A percentile compares a stretch with the other conserved stretches of the same genome.
Conservation (phyloP, 2,888 invertebrate species). For the Agrotis clavis region DNA sequence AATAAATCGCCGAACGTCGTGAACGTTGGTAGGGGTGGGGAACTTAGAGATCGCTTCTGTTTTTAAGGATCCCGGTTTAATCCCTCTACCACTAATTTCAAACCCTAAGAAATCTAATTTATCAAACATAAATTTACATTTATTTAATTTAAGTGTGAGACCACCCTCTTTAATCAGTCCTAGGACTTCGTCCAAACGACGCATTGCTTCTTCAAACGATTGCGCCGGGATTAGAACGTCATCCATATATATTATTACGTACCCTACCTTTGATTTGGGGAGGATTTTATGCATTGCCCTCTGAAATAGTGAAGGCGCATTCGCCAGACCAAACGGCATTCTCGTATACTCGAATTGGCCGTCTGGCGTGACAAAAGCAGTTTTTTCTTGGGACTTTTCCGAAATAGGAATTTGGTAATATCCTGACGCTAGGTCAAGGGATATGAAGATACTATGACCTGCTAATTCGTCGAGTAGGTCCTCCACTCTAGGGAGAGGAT, state of each 20-base stretch:
- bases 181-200: constrained; percentile 18
- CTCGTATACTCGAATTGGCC: not conserved
- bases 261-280: not conserved
- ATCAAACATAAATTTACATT: constrained; percentile 15
- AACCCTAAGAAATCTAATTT: constrained; percentile 29
- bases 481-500: constrained; percentile 1
- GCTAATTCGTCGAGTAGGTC: constrained; percentile 1
- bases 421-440: not conserved
- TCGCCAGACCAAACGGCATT: constrained; percentile 10
- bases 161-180: not conserved
- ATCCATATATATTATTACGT: constrained; percentile 26
- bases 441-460: not conserved
- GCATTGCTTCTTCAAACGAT: not conserved
- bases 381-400: not conserved
- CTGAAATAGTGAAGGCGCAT: not conserved
- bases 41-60: constrained; percentile 12
- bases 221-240: constrained; percentile 28
- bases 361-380: not conserved
- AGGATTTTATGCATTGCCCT: constrained; percentile 2
- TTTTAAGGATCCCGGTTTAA: constrained; percentile 17
- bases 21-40: constrained; percentile 3
- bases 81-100: constrained; percentile 16
- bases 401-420: not conserved
- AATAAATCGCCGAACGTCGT: constrained; percentile 24
- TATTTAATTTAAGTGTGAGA: constrained; percentile 23